Evolutionary conservation across 1,140 invertebrate genomes (phyloP).

Genomic region (Mercenaria mercenaria): DNA sequence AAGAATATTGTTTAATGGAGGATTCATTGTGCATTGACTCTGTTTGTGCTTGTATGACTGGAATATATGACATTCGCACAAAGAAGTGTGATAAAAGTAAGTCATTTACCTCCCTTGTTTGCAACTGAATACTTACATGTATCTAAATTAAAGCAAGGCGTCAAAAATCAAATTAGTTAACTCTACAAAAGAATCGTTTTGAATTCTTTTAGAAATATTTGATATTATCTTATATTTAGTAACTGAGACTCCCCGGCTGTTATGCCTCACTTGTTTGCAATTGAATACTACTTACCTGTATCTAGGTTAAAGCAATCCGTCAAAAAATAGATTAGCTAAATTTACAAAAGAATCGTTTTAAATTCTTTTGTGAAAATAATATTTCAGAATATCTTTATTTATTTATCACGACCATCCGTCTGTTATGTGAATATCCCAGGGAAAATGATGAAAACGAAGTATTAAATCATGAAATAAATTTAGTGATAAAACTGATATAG

Average conservation of each 20-base stretch:
- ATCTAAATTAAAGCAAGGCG: no score
- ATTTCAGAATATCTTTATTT: not conserved
- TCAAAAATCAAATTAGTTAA: no score
- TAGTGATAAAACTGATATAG: no score
- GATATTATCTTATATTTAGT: no score
- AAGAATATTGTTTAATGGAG: not conserved
- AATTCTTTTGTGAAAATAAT: not conserved
- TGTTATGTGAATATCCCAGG: no score
- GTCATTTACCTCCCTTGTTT: not conserved
- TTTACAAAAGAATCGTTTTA: not conserved
- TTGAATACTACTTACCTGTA: not conserved
- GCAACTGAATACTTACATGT: not conserved
- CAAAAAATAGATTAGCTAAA: not conserved
- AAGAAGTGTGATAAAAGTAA: conserved; percentile 16
- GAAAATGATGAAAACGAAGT: no score
- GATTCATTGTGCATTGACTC: not conserved
- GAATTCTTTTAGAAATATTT: not conserved
- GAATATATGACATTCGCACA: not conserved
- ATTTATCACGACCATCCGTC: no score
- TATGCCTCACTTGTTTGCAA: not conserved
- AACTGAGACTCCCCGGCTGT: no score
- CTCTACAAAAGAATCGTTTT: not conserved
- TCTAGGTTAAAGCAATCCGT: no score
- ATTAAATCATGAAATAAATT: no score
- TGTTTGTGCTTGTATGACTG: not conserved